Conservation (phyloP, 2,888 invertebrate genomes). For the Tridacna crocea region DNA sequence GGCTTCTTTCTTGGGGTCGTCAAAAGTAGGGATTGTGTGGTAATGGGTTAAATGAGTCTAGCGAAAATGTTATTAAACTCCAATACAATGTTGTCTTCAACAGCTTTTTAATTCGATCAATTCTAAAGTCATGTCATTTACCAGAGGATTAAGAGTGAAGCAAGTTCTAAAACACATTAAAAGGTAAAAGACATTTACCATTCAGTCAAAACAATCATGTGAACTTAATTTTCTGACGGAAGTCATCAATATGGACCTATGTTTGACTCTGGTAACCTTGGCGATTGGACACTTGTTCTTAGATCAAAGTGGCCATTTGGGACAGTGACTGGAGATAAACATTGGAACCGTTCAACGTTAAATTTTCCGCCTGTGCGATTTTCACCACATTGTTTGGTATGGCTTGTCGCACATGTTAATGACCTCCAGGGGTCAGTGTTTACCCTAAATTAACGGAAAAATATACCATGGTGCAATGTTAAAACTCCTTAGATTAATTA, state of each 20-base stretch:
- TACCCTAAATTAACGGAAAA: conserved; percentile 12
- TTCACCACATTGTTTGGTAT: conserved; percentile 19
- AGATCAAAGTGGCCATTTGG: conserved; percentile 22
- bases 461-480: too few species aligned
- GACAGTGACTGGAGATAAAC: conserved; percentile 18
- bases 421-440: conserved; percentile 16
- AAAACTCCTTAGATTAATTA: too few species aligned
- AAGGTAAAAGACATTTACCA: not conserved
- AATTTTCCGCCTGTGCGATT: conserved; percentile 30
- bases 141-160: too few species aligned
- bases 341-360: conserved; percentile 23
- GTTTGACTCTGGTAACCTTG: not conserved
- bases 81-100: too few species aligned
- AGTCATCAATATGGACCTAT: conserved; percentile 9
- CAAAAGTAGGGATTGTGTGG: too few species aligned
- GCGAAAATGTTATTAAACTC: too few species aligned
- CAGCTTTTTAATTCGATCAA: too few species aligned
- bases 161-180: not conserved
- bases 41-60: too few species aligned
- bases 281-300: not conserved
- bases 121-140: too few species aligned
- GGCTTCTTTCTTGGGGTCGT: too few species aligned
- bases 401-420: conserved; percentile 25
- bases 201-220: conserved; percentile 7
- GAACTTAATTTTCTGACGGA: conserved; percentile 15